phyloP scores from a whole-genome alignment of 2,113 vertebrate species.

The Plecotus auritus region DNA sequence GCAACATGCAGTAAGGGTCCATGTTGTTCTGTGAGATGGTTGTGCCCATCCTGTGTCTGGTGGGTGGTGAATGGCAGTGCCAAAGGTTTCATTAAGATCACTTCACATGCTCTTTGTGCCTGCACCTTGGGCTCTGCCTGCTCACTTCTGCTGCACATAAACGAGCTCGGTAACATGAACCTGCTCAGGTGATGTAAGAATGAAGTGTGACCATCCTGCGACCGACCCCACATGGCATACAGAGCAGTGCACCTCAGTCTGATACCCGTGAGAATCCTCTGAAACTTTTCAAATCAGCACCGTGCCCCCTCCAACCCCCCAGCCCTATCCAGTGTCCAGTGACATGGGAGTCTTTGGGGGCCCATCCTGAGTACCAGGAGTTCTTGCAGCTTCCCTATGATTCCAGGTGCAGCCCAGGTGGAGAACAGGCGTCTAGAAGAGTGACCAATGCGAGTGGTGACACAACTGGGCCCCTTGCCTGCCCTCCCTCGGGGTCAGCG shows the following conservation, averaged over 20 bases:
- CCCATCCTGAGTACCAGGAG: not conserved
- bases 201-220: not conserved
- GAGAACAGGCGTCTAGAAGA: not conserved
- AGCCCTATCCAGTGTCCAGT: too few species aligned
- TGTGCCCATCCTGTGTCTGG: not conserved
- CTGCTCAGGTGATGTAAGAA: not conserved
- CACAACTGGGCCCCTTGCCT: not conserved
- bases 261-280: not conserved
- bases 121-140: rapidly evolving
- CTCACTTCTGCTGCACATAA: not conserved
- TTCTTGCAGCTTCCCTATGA: not conserved
- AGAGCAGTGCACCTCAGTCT: not conserved
- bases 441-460: not conserved
- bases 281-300: not conserved
- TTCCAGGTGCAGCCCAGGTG: not conserved
- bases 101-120: too few species aligned
- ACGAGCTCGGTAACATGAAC: not conserved
- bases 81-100: too few species aligned
- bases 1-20: not conserved
- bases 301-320: too few species aligned
- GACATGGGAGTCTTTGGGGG: not conserved
- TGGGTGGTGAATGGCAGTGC: not conserved
- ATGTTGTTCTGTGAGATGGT: not conserved
- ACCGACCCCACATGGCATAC: rapidly evolving
- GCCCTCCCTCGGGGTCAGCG: not conserved